Base-by-base conservation (phyloP, 2,797 vertebrate genomes). In the Stomatorhinus walkeri region DNA sequence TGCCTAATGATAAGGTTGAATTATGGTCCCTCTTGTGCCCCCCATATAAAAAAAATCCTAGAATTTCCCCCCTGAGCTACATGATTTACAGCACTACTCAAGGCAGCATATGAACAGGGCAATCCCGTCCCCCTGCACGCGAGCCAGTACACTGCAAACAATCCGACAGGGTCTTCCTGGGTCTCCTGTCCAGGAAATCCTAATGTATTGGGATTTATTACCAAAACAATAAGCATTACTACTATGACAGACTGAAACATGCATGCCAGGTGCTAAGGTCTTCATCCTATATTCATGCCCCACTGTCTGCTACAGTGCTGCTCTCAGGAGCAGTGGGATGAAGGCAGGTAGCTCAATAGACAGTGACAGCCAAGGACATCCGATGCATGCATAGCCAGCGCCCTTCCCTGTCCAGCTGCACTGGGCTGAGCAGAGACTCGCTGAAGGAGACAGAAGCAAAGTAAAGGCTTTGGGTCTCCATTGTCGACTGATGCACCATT, bases 191-290 rank as follows among this genome's bases (percentile, higher is more conserved):
- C 88, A 92, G 89, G 92, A 91, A 90, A 91, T 87, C 90, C 90
- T 92, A 83, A 87, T 91, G 87, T 89, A 93, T 91, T 93, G 81
- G 90, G 91, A 95, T 94, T 91, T 92, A 94, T 94, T 91, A 86
- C 54, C 48, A 92, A 93, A 94, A 94, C 91, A 94, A 90, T 68
- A 79, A 76, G 87, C 89, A 90, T 90, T 91, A 91, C 92, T 93
- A 90, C 92, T 93, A 90, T 91, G 88, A 85, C 24, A 9, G 64
- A 91, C 6, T 54, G 91, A 89, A 85, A 19, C n/a, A 90, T 92
- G 91, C 88, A 32, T 84, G 68, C 86, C 51, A 28, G 93, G 88
- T 46, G 83, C 72, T 87, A 87, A 48, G 85, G 46, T 81, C 90
- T 91, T 94, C 93, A 10, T 92, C 94, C 92, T 92, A 92, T 91